phyloP scores from a whole-genome alignment of 2,888 invertebrate species.

The Mellilla xanthometata region DNA sequence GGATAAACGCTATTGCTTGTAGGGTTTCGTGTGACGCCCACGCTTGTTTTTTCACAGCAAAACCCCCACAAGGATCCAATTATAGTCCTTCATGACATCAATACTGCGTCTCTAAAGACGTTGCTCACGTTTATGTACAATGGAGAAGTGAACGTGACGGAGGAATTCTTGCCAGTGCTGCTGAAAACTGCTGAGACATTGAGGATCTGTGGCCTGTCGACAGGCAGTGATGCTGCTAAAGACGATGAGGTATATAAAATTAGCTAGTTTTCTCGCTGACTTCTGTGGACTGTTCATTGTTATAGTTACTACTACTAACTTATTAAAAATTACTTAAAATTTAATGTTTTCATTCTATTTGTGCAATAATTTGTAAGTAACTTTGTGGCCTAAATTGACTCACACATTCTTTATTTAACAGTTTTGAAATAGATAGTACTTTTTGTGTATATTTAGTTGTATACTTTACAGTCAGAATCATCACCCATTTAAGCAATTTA shows the following conservation, averaged over 20 bases:
- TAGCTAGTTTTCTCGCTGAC: too few relatives aligned
- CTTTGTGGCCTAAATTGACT: too few relatives aligned
- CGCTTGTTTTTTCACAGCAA: conserved; percentile 78
- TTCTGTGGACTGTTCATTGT: too few relatives aligned
- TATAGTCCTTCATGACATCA: conserved; percentile 88
- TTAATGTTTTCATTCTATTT: too few relatives aligned
- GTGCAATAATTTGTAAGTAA: too few relatives aligned
- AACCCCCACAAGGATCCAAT: conserved; percentile 89
- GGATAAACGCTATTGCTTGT: conserved; percentile 15
- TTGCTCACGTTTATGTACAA: conserved; percentile 88
- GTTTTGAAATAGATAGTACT: too few relatives aligned
- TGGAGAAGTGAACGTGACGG: conserved; percentile 88
- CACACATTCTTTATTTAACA: too few relatives aligned
- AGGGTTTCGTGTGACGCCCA: conserved; percentile 57
- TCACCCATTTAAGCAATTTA: too few relatives aligned
- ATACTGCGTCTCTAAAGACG: conserved; percentile 85
- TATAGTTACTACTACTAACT: too few relatives aligned
- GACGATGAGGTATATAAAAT: conserved; percentile 64
- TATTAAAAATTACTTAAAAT: too few relatives aligned
- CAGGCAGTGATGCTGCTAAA: conserved; percentile 69
- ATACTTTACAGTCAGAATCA: too few relatives aligned
- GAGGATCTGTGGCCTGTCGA: conserved; percentile 86
- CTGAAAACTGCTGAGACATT: conserved; percentile 87
- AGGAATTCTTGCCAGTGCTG: conserved; percentile 85
- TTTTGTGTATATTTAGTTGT: too few relatives aligned